Conservation (phyloP, 1,140 invertebrate species). For the Ectropis grisescens region DNA sequence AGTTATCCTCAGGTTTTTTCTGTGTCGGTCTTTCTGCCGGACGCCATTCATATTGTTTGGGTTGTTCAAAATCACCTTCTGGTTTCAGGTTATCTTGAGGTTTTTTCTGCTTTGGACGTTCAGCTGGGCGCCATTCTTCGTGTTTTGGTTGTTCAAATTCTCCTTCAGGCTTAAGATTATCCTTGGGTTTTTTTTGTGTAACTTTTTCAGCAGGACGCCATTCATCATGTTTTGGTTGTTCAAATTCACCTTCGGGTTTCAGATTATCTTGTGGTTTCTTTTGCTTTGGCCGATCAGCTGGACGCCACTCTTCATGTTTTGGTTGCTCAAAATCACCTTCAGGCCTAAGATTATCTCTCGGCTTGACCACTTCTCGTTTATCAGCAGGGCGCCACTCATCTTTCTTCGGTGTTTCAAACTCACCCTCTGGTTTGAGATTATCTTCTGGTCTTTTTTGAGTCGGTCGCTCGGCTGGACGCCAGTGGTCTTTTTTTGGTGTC, state of each 20-base stretch:
- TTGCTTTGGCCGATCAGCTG: conserved; percentile 55
- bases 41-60: conserved; percentile 70
- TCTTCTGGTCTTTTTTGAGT: conserved; percentile 60
- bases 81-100: conserved; percentile 68
- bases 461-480: conserved; percentile 42
- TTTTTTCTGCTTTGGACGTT: conserved; percentile 69
- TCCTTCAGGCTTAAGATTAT: conserved; percentile 46
- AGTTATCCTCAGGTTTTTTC: conserved; percentile 70
- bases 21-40: conserved; percentile 68
- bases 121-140: conserved; percentile 69
- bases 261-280: conserved; percentile 35
- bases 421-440: conserved; percentile 69
- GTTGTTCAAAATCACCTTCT: conserved; percentile 69
- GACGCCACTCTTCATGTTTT: conserved; percentile 43
- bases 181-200: conserved; percentile 32
- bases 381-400: conserved; percentile 70
- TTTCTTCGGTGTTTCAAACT: conserved; percentile 69
- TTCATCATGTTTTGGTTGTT: conserved; percentile 45
- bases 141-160: conserved; percentile 58
- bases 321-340: conserved; percentile 73
- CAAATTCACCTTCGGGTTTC: conserved; percentile 55
- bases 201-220: conserved; percentile 52
- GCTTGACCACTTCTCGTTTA: conserved; percentile 70
- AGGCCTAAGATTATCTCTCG: conserved; percentile 69
- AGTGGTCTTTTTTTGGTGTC: conserved; percentile 14